Percentiles rank a stretch among this genome's conserved stretches.
phyloP scores from a whole-genome alignment of 2,888 invertebrate genomes.

The Synergus umbraculus region DNA sequence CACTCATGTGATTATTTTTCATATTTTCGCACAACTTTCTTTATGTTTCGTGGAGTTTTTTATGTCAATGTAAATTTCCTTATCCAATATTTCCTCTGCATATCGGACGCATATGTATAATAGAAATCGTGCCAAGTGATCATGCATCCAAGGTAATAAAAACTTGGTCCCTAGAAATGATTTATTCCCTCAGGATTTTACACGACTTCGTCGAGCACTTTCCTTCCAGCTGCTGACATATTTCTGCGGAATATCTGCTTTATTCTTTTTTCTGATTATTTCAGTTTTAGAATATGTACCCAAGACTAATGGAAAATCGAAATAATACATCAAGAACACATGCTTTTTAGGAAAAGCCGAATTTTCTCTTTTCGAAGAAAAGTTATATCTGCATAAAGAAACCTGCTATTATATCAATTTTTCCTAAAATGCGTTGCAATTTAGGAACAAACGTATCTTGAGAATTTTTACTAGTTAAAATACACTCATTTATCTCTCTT shows the following conservation, averaged over 20 bases:
- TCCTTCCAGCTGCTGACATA: not conserved
- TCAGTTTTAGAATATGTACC: not conserved
- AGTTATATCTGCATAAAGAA: no score
- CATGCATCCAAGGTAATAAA: conserved; percentile 1
- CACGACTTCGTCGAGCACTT: not conserved
- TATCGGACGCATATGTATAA: not conserved
- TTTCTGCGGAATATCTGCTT: not conserved
- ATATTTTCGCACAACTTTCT: not conserved
- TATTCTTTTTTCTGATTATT: not conserved
- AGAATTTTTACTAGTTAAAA: no score
- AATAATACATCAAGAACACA: not conserved
- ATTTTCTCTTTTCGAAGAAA: no score
- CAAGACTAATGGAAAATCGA: not conserved
- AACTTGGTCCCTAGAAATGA: not conserved
- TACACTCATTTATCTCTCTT: no score
- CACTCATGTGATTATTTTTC: not conserved
- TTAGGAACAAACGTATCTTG: no score
- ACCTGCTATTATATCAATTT: no score
- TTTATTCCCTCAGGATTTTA: not conserved
- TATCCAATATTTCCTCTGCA: conserved; percentile 23
- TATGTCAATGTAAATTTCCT: not conserved
- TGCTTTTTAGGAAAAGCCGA: no score
- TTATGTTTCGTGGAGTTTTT: not conserved
- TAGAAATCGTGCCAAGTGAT: conserved; percentile 7
- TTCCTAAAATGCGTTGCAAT: no score